These are phyloP conservation scores for Phymorhynchus buccinoides DNA, from an alignment of 1,140 invertebrate genomes.

Conservation along the genomic window DNA sequence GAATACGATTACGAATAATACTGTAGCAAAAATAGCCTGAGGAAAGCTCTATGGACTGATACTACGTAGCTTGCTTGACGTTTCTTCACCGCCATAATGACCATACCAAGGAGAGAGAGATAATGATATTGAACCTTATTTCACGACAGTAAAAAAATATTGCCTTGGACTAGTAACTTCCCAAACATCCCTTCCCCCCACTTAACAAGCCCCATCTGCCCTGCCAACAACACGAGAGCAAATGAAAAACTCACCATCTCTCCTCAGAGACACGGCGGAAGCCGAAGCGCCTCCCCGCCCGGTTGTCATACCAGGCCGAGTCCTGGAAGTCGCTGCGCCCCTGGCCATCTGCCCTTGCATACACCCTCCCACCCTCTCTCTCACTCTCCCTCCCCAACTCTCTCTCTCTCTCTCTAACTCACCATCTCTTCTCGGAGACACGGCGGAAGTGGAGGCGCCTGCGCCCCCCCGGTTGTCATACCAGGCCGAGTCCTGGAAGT, in stretches of 20 bases:
- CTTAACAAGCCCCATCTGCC: too few species aligned
- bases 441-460: not conserved
- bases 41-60: not conserved
- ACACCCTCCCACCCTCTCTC: conserved; percentile 20
- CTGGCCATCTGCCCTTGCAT: not conserved
- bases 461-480: conserved; percentile 31
- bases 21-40: not conserved
- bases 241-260: conserved; percentile 5
- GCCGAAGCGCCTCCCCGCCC: not conserved
- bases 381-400: not conserved
- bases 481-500: conserved; percentile 42
- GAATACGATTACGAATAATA: not conserved
- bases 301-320: conserved; percentile 41
- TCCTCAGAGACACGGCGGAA: too few species aligned
- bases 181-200: too few species aligned
- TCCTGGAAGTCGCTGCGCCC: conserved; percentile 38
- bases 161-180: too few species aligned
- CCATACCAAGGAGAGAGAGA: too few species aligned
- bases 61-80: too few species aligned
- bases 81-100: too few species aligned
- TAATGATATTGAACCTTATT: too few species aligned
- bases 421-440: not conserved
- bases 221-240: too few species aligned
- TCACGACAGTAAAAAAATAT: too few species aligned
- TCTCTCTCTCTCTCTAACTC: not conserved